phyloP scores from a whole-genome alignment of 2,888 invertebrate species.

The Cerastis leucographa region DNA sequence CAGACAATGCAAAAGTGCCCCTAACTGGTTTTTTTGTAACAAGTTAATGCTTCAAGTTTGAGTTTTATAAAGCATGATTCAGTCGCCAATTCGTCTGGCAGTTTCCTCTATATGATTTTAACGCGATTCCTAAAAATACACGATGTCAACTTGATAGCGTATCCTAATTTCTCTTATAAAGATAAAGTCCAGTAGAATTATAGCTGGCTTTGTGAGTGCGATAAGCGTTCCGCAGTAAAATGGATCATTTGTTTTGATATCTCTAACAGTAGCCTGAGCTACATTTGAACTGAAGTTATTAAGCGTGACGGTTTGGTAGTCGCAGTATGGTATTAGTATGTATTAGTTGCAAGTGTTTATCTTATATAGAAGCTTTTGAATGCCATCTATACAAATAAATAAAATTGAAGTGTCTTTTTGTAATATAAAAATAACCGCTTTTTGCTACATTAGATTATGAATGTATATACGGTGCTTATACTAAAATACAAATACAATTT shows the following conservation, averaged over 20 bases:
- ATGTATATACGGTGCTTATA: too few species aligned
- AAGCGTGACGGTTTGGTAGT: neutral
- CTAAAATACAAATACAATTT: too few species aligned
- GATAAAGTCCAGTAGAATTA: slow-evolving; percentile 59
- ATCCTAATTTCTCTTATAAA: slow-evolving; percentile 50
- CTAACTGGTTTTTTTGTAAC: neutral
- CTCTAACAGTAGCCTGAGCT: slow-evolving; percentile 8
- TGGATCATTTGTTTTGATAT: slow-evolving; percentile 58
- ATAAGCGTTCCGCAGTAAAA: slow-evolving; percentile 58
- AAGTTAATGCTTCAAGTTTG: neutral
- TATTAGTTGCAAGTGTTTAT: neutral
- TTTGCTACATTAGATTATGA: too few species aligned
- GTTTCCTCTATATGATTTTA: neutral
- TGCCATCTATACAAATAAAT: too few species aligned
- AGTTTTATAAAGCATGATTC: neutral
- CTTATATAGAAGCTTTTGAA: neutral
- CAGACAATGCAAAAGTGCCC: neutral
- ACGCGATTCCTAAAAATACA: slow-evolving; percentile 7
- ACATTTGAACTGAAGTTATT: slow-evolving; percentile 21
- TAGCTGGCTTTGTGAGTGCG: slow-evolving; percentile 52
- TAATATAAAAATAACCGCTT: too few species aligned
- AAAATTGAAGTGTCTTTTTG: too few species aligned
- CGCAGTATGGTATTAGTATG: neutral
- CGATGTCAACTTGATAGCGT: slow-evolving; percentile 16
- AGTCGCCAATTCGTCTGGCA: neutral